A percentile compares a stretch with the other conserved stretches of the same genome.
Conservation (phyloP, 2,797 vertebrate species). For the Microcaecilia unicolor region DNA sequence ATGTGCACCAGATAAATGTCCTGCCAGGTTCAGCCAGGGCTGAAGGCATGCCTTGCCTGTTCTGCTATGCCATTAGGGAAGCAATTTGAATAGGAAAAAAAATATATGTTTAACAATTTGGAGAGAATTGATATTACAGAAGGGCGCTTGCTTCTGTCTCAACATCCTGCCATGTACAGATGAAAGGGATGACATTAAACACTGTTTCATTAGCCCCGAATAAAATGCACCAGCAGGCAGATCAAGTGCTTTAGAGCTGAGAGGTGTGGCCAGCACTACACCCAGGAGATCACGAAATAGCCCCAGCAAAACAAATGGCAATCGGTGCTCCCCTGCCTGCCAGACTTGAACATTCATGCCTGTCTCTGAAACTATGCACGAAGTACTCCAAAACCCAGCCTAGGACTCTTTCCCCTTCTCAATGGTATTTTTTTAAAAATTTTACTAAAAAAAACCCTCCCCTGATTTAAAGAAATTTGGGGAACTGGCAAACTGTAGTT, state of each 20-base stretch:
- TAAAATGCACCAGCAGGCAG: slow-evolving; percentile 62
- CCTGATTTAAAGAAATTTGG: not conserved
- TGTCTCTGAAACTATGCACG: slow-evolving; percentile 43
- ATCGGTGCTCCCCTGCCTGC: slow-evolving; percentile 57
- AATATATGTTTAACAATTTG: slow-evolving; percentile 65
- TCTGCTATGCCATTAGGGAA: slow-evolving; percentile 63
- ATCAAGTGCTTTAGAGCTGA: slow-evolving; percentile 55
- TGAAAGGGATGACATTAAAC: slow-evolving; percentile 60
- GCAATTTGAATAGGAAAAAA: slow-evolving; percentile 65
- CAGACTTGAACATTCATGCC: slow-evolving; percentile 50
- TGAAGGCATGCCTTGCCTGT: slow-evolving; percentile 59
- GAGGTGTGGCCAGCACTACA: slow-evolving; percentile 59
- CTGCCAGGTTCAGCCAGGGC: slow-evolving; percentile 59
- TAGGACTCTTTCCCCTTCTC: slow-evolving; percentile 7
- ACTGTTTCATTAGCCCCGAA: slow-evolving; percentile 61
- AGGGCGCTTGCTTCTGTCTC: slow-evolving; percentile 55
- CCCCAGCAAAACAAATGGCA: slow-evolving; percentile 62
- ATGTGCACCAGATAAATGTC: slow-evolving; percentile 62
- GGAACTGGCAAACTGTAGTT: not conserved
- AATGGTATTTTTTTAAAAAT: slow-evolving; percentile 14
- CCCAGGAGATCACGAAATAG: slow-evolving; percentile 57
- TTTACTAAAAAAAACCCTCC: no score
- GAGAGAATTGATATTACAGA: slow-evolving; percentile 53
- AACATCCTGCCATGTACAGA: slow-evolving; percentile 63
- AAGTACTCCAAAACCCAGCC: slow-evolving; percentile 40